These are phyloP conservation scores for Drosophila fulvimacula DNA, from an alignment of 2,888 invertebrate species.

Conservation along the genomic window DNA sequence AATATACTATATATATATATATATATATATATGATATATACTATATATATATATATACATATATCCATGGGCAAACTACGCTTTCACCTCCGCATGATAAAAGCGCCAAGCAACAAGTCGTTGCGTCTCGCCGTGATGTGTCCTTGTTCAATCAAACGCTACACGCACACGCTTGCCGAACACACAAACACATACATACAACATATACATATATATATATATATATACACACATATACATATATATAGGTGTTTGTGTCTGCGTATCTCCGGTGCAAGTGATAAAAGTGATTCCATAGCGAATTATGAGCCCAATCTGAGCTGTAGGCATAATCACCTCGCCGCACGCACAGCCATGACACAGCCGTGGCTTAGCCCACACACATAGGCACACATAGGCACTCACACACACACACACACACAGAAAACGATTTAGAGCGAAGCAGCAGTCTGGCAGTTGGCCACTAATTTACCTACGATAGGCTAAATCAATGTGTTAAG, in stretches of 20 bases:
- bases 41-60: neutral
- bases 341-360: conserved; percentile 42
- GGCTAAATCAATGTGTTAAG: conserved; percentile 73
- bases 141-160: conserved; percentile 42
- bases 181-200: neutral
- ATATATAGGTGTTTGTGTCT: neutral
- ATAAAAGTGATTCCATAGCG: conserved; percentile 51
- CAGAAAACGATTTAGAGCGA: conserved; percentile 24
- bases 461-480: conserved; percentile 71
- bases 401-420: conserved; percentile 3
- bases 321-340: conserved; percentile 41
- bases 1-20: neutral
- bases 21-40: neutral
- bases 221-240: neutral
- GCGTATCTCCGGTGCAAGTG: conserved; percentile 27
- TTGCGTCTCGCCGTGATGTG: conserved; percentile 24
- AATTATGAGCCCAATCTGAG: conserved; percentile 51
- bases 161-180: conserved; percentile 11
- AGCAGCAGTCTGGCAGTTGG: conserved; percentile 43
- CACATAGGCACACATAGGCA: conserved; percentile 3
- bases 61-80: neutral
- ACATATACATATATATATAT: neutral
- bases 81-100: conserved; percentile 4
- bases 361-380: conserved; percentile 13
- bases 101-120: conserved; percentile 46